Evolutionary conservation across 2,888 invertebrate species (phyloP).

Genomic region (Archips xylosteana): DNA sequence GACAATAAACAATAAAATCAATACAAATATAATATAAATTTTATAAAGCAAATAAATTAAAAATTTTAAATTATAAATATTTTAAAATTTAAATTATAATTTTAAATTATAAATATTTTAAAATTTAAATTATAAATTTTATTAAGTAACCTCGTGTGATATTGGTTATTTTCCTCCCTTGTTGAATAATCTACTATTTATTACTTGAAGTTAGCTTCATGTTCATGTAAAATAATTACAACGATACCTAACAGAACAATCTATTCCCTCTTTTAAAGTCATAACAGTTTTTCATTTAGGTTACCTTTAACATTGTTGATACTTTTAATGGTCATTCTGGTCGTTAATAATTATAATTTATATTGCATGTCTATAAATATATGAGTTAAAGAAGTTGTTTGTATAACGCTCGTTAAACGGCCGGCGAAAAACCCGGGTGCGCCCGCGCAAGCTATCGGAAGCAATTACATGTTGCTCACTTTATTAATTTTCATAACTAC

Average conservation of each 20-base stretch:
- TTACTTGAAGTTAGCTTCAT: background rate
- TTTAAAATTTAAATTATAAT: too few relatives aligned
- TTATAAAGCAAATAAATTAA: too few relatives aligned
- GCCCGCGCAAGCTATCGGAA: conserved; percentile 78
- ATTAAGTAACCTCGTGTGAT: too few relatives aligned
- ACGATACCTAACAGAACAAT: background rate
- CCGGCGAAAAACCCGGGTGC: conserved; percentile 50
- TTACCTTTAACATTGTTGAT: conserved; percentile 1
- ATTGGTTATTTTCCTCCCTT: too few relatives aligned
- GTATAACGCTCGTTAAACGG: conserved; percentile 50
- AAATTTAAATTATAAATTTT: too few relatives aligned
- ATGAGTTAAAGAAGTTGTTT: conserved; percentile 59
- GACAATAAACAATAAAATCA: too few relatives aligned
- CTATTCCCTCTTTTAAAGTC: background rate
- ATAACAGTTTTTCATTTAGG: background rate
- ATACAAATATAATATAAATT: too few relatives aligned
- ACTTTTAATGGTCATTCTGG: background rate
- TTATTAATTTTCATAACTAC: conserved; percentile 85
- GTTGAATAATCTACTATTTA: too few relatives aligned
- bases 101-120: too few relatives aligned
- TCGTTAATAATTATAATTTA: background rate
- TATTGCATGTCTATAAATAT: conserved; percentile 17
- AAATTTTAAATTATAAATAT: too few relatives aligned
- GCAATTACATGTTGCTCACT: conserved; percentile 81
- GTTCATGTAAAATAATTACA: background rate